Conservation (phyloP, 2,113 vertebrate genomes). For the Gallinago media region DNA sequence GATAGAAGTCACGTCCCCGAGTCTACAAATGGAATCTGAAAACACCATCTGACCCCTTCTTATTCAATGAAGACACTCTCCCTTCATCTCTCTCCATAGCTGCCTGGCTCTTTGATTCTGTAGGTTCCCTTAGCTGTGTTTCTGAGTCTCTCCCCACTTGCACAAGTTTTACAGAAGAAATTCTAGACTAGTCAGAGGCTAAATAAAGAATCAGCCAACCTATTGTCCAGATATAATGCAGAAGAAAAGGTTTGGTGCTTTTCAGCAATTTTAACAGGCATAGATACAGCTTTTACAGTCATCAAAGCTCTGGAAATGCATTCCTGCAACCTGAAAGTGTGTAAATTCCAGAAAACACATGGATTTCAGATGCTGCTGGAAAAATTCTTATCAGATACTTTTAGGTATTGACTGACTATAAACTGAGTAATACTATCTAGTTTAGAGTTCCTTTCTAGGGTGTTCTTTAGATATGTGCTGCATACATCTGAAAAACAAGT, state of each 20-base stretch:
- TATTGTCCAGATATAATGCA: neutral
- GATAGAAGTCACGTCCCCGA: neutral
- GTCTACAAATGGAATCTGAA: neutral
- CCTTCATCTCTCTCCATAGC: fast-evolving
- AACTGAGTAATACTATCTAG: neutral
- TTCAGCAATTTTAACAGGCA: neutral
- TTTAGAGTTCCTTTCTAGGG: neutral
- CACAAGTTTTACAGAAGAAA: neutral
- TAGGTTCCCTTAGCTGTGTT: neutral
- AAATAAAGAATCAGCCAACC: neutral
- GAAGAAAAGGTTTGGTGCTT: neutral
- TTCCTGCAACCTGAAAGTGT: neutral
- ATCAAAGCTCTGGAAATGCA: neutral
- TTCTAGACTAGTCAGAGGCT: neutral
- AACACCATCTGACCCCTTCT: neutral
- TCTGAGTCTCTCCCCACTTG: neutral
- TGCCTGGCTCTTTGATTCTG: neutral
- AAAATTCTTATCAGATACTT: neutral
- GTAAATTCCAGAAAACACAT: neutral
- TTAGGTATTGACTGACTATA: neutral
- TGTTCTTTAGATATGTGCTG: neutral
- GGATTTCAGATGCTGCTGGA: neutral
- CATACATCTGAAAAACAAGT: neutral
- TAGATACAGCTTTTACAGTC: neutral
- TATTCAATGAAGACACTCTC: neutral